These are phyloP conservation scores for Rousettus leschenaultii DNA, from an alignment of 2,113 vertebrate genomes.

Conservation along the genomic window DNA sequence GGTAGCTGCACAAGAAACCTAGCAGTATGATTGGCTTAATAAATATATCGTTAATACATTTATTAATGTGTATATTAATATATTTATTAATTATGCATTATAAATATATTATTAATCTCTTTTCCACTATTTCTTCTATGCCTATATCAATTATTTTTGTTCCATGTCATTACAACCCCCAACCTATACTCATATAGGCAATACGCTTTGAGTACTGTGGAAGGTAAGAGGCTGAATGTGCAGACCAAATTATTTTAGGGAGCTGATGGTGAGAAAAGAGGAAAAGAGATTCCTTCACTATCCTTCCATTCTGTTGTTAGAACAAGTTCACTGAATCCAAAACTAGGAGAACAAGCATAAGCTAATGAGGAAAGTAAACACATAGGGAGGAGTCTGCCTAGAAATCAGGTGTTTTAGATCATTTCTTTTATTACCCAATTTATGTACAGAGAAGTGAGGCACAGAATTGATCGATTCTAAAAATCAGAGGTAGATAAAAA, in stretches of 20 bases:
- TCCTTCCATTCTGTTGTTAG: background rate
- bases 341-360: background rate
- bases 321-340: background rate
- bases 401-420: background rate
- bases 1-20: background rate
- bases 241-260: background rate
- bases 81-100: too few relatives aligned
- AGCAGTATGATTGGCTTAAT: background rate
- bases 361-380: background rate
- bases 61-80: too few relatives aligned
- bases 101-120: background rate
- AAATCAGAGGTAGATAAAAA: background rate
- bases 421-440: background rate
- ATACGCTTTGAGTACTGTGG: background rate
- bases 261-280: rapidly evolving
- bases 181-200: background rate
- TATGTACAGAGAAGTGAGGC: background rate
- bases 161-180: background rate
- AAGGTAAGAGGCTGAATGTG: background rate
- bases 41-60: too few relatives aligned
- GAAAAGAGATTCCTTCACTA: background rate
- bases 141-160: background rate
- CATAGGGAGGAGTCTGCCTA: background rate
- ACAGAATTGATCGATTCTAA: background rate
- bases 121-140: background rate